Percentiles rank a stretch among this genome's conserved stretches.
These are phyloP conservation scores for Corythaeola cristata DNA, from an alignment of 2,113 vertebrate genomes.

Conservation along the genomic window DNA sequence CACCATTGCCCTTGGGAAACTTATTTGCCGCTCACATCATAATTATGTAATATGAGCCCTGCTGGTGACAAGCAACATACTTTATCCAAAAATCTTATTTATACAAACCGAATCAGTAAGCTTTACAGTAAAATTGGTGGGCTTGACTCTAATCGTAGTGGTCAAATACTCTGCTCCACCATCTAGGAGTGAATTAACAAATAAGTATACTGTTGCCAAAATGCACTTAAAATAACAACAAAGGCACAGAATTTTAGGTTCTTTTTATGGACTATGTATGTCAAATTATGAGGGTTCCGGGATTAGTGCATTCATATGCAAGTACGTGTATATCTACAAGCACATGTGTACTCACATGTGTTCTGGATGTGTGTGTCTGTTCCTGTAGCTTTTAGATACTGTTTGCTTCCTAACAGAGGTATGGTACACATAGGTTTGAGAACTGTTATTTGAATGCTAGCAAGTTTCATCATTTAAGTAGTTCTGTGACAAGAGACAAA, in stretches of 20 bases:
- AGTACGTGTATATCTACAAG: no score
- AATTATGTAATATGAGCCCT: not conserved
- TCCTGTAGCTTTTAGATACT: not conserved
- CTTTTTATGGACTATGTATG: not conserved
- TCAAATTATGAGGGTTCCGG: not conserved
- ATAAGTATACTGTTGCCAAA: not conserved
- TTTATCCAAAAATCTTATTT: not conserved
- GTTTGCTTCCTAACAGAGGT: not conserved
- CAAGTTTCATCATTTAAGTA: not conserved
- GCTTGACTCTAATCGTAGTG: not conserved
- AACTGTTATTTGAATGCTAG: not conserved
- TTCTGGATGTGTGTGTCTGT: not conserved
- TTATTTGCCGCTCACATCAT: not conserved
- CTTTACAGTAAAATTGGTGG: not conserved
- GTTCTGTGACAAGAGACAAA: not conserved
- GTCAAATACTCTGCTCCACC: not conserved
- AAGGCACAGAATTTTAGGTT: not conserved
- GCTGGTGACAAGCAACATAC: not conserved
- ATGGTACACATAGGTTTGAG: not conserved
- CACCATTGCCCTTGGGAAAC: not conserved
- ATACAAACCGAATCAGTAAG: not conserved
- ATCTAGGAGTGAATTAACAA: not conserved
- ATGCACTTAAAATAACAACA: not conserved
- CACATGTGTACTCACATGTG: accelerated
- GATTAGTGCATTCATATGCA: not conserved